phyloP scores from a whole-genome alignment of 1,140 invertebrate species.

The Lineus longissimus region DNA sequence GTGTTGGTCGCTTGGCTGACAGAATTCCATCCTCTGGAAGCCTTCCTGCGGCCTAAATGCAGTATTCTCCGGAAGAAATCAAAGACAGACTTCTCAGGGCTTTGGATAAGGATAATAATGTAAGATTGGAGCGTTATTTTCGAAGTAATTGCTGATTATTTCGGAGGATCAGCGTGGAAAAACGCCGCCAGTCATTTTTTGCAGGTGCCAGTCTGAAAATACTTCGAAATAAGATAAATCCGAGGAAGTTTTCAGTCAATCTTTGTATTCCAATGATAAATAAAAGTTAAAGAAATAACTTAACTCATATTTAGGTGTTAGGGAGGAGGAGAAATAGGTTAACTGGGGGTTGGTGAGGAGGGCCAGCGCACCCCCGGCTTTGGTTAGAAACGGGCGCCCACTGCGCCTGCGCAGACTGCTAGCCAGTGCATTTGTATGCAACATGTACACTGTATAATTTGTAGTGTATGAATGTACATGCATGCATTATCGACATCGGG shows the following conservation, averaged over 20 bases:
- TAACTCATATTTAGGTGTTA: background rate
- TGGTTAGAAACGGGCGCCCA: background rate
- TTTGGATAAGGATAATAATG: slow-evolving; percentile 64
- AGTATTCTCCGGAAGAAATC: slow-evolving; percentile 61
- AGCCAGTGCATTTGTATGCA: background rate
- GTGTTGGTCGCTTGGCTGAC: slow-evolving; percentile 44
- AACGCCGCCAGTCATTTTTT: background rate
- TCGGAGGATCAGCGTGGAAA: slow-evolving; percentile 7
- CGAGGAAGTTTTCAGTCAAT: background rate
- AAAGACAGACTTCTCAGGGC: slow-evolving; percentile 63
- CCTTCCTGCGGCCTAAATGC: slow-evolving; percentile 55
- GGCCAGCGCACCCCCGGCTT: background rate
- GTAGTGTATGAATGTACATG: no score
- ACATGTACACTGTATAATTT: no score
- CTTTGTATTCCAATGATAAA: background rate
- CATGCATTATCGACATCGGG: no score
- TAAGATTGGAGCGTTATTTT: slow-evolving; percentile 52
- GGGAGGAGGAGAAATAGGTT: background rate
- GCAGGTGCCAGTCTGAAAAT: background rate
- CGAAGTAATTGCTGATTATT: slow-evolving; percentile 9
- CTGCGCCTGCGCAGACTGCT: background rate
- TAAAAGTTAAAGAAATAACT: background rate
- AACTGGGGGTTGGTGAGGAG: background rate
- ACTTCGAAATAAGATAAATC: background rate
- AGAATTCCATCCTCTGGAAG: slow-evolving; percentile 40